Percentiles rank a stretch among this genome's conserved stretches.
Evolutionary conservation across 2,888 invertebrate genomes (phyloP).

Genomic region (Junonia oenone): DNA sequence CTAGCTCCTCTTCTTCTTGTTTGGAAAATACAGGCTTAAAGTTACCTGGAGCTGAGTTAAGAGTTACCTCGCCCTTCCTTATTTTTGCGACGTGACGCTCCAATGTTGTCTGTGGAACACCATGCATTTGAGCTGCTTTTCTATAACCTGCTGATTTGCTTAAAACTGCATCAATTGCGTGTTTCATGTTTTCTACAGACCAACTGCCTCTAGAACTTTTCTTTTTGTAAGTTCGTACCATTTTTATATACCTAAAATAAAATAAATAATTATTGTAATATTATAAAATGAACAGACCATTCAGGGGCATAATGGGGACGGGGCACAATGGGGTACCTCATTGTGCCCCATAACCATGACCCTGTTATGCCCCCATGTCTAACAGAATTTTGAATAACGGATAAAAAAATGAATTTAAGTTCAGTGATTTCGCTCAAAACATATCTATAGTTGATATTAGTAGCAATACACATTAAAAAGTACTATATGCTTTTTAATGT

Average conservation of each 20-base stretch:
- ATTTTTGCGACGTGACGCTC: conserved; percentile 18
- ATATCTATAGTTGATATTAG: too few species aligned
- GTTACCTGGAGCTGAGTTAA: neutral
- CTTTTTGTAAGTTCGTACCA: conserved; percentile 1
- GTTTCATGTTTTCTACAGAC: neutral
- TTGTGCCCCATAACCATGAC: too few species aligned
- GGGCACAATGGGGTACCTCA: too few species aligned
- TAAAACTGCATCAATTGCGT: conserved; percentile 28
- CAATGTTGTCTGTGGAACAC: conserved; percentile 31
- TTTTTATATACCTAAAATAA: neutral
- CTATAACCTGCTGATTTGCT: conserved; percentile 27
- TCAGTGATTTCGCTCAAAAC: too few species aligned
- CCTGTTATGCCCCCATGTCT: too few species aligned
- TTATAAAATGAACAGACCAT: too few species aligned
- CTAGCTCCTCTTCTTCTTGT: conserved; percentile 31
- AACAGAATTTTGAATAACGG: too few species aligned
- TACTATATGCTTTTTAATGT: too few species aligned
- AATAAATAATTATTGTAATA: too few species aligned
- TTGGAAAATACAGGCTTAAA: conserved; percentile 18
- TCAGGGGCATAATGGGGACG: too few species aligned
- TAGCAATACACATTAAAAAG: too few species aligned
- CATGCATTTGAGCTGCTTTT: conserved; percentile 29
- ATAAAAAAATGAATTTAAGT: too few species aligned
- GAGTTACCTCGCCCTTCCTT: conserved; percentile 7
- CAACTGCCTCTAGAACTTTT: neutral